Base-by-base conservation (phyloP, 2,888 invertebrate species). In the Prostheceraeus crozeri region DNA sequence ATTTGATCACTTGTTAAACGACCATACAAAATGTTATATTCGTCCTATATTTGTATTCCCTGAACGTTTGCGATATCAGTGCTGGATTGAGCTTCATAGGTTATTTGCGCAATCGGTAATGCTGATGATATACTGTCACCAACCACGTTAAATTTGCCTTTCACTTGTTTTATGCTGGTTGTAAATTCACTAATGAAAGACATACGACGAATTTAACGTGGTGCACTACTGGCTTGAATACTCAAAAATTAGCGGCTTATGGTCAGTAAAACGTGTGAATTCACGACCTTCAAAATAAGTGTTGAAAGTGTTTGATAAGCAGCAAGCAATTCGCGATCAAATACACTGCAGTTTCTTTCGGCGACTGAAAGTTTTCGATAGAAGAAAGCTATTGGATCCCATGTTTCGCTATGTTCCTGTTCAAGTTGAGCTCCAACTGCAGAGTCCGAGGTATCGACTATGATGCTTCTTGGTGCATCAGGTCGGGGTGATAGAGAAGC, bases 271-370 rank as follows among this genome's bases (percentile, higher is more conserved):
- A 73, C 76, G 67, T 0, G 56, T 65, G 46, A 72, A 69, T 46
- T 69, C 23, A 30, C 69, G 63, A 0, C 69, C 73, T 66, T 78
- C 77, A 0, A 66, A n/a, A n/a, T n/a, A n/a, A n/a, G n/a, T n/a
- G n/a, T n/a, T n/a, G n/a, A n/a, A n/a, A n/a, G n/a, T n/a, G n/a
- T n/a, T n/a, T 30, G 53, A 53, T 53, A 53, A 19, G 19, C 19
- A 19, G 53, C 53, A 16, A 53, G 27, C n/a, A 53, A 27, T 36
- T 53, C 35, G 3, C 53, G 53, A 19, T 53, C 53, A 36, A 53
- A 53, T 14, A 31, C 27, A 36, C n/a, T 23, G 53, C 31, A 53
- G 16, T 27, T 21, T 19, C 14, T 19, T 27, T 48, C 48, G 3
- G 48, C 19, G 3, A 16, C 31, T 3, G 28, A 16, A 19, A 53